Evolutionary conservation across 1,140 invertebrate genomes (phyloP).

Genomic region (Drosophila azteca): DNA sequence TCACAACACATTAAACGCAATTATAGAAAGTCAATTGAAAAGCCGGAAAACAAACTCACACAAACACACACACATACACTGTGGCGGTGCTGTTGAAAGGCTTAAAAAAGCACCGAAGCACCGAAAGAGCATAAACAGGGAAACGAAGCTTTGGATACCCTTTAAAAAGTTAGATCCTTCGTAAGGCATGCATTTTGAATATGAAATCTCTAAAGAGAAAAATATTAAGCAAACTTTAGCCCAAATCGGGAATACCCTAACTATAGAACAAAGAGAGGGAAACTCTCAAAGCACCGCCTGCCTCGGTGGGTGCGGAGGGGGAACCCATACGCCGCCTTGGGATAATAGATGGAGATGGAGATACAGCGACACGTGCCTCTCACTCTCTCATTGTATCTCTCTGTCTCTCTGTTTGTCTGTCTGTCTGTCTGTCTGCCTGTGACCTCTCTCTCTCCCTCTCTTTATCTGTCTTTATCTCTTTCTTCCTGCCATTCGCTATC

Average conservation of each 20-base stretch:
- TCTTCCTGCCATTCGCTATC: not conserved
- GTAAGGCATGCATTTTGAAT: no score
- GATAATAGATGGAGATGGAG: conserved; percentile 16
- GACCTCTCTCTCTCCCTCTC: not conserved
- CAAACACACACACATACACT: no score
- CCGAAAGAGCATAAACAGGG: conserved; percentile 6
- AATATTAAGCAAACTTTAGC: no score
- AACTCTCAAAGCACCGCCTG: no score
- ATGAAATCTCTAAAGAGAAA: no score
- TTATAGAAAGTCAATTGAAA: conserved; percentile 80
- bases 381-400: conserved; percentile 14
- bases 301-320: conserved; percentile 4
- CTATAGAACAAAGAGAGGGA: no score
- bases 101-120: conserved; percentile 5
- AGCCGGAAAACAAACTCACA: conserved; percentile 20
- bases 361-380: conserved; percentile 27
- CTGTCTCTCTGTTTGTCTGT: conserved; percentile 51
- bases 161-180: no score
- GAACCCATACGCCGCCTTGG: conserved; percentile 3
- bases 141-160: not conserved
- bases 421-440: no score
- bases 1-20: conserved; percentile 81
- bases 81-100: conserved; percentile 60
- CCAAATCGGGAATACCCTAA: no score
- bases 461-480: not conserved